Conservation (phyloP, 2,888 invertebrate species). For the Hydropsyche betteni region DNA sequence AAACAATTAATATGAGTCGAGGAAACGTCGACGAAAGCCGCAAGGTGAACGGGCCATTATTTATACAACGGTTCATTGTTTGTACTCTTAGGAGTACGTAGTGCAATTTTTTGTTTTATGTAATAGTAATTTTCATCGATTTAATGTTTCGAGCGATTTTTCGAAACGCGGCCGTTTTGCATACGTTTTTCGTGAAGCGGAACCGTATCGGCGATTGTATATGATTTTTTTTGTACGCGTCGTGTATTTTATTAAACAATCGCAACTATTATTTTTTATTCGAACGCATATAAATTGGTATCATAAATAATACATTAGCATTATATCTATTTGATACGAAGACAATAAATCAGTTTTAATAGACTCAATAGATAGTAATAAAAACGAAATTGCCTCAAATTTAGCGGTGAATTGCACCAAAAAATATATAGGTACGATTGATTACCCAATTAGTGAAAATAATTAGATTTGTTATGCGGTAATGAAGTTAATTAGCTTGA, state of each 20-base stretch:
- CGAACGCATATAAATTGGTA: background rate
- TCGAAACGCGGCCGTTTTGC: no score
- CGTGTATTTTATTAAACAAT: background rate
- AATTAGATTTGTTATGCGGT: no score
- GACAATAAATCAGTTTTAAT: slow-evolving; percentile 16
- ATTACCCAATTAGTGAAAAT: no score
- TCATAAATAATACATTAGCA: slow-evolving; percentile 15
- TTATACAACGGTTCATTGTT: background rate
- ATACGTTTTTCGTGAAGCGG: no score
- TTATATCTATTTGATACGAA: background rate
- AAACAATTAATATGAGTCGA: slow-evolving; percentile 19
- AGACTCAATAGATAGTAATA: background rate
- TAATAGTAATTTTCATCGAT: no score
- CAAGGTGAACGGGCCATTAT: slow-evolving; percentile 25
- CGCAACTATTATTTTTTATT: background rate
- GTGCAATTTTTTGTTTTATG: background rate
- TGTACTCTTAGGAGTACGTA: background rate
- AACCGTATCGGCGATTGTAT: no score
- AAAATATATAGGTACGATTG: no score
- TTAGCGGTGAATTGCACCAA: background rate
- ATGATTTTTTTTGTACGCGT: background rate
- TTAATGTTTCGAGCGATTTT: no score
- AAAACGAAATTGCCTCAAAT: background rate
- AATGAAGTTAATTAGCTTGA: no score
- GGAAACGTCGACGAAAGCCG: slow-evolving; percentile 21